phyloP scores from a whole-genome alignment of 2,113 vertebrate species.

The Origma solitaria region DNA sequence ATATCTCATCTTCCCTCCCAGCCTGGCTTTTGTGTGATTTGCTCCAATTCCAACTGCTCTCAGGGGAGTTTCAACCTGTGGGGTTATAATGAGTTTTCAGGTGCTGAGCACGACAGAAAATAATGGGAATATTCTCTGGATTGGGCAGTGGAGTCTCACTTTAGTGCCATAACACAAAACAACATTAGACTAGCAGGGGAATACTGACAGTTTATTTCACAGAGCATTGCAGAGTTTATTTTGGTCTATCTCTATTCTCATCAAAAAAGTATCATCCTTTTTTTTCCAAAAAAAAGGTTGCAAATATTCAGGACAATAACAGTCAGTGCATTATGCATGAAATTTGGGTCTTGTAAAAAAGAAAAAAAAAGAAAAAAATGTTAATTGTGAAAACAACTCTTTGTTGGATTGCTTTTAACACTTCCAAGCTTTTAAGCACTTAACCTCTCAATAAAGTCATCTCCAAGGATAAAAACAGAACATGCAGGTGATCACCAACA shows the following conservation, averaged over 20 bases:
- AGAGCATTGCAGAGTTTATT: constrained; percentile 1
- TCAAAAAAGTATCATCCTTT: constrained; percentile 1
- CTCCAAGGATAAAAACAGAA: not conserved
- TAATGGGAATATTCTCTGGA: not conserved
- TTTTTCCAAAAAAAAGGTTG: not conserved
- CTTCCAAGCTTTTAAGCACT: not conserved
- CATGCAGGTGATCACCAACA: constrained; percentile 30
- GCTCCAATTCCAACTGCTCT: not conserved
- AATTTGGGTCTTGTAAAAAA: not conserved
- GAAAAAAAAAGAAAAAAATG: not conserved
- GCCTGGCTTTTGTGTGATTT: not conserved
- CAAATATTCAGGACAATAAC: not conserved
- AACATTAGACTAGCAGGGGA: not conserved
- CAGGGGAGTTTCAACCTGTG: not conserved
- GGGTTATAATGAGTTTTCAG: not conserved
- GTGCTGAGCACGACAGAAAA: not conserved
- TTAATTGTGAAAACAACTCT: not conserved
- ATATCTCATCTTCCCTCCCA: not conserved
- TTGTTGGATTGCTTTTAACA: not conserved
- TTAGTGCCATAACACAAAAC: not conserved
- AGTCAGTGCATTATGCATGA: not conserved
- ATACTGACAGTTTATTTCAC: constrained; percentile 57
- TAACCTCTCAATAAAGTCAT: not conserved
- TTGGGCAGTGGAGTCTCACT: not conserved
- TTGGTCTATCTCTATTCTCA: constrained; percentile 16